Percentiles rank a stretch among this genome's conserved stretches.
phyloP scores from a whole-genome alignment of 2,797 vertebrate genomes.

The Pseudocheirus occidentalis region DNA sequence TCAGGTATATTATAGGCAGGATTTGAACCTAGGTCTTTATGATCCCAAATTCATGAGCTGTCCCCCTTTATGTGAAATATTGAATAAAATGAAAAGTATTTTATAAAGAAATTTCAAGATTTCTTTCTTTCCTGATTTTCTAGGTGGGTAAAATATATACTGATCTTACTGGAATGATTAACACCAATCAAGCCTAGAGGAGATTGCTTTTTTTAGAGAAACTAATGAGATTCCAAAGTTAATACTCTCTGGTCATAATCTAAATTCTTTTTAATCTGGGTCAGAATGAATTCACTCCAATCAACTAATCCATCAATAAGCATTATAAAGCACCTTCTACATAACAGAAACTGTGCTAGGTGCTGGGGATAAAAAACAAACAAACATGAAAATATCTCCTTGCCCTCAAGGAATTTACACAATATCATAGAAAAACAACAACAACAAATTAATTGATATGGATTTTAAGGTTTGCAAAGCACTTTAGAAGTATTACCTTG shows the following conservation, averaged over 20 bases:
- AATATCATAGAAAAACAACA: too few species aligned
- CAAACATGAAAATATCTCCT: too few species aligned
- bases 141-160: neutral
- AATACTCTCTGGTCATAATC: constrained; percentile 1
- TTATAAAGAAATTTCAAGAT: neutral
- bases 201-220: neutral
- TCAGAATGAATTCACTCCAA: neutral
- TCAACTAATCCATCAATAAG: neutral
- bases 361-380: neutral
- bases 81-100: neutral
- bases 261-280: neutral
- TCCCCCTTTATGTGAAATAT: neutral
- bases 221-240: neutral
- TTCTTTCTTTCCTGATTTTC: neutral
- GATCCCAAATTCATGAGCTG: neutral
- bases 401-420: too few species aligned
- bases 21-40: neutral
- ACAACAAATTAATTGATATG: too few species aligned
- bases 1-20: neutral
- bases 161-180: neutral
- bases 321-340: neutral
- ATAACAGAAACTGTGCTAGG: neutral
- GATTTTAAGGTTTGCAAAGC: too few species aligned
- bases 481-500: neutral
- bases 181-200: neutral